Percentiles rank a stretch among this genome's conserved stretches.
Evolutionary conservation across 2,888 invertebrate genomes (phyloP).

Genomic region (Caprella mutica): DNA sequence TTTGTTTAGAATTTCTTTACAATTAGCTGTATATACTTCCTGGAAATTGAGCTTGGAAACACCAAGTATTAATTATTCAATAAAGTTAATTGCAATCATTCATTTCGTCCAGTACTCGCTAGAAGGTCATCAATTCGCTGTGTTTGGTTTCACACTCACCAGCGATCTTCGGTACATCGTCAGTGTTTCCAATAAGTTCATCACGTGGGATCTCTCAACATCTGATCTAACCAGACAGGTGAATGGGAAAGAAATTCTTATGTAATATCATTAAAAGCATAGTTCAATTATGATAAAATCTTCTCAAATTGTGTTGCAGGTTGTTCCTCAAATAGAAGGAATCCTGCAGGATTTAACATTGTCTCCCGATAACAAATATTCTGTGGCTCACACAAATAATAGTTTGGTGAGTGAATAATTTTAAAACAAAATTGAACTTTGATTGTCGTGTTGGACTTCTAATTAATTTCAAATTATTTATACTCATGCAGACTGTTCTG

Average conservation of each 20-base stretch:
- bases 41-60: too few relatives aligned
- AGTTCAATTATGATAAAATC: background rate
- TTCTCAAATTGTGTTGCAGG: background rate
- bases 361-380: constrained; percentile 91
- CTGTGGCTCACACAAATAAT: constrained; percentile 89
- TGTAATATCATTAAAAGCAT: too few relatives aligned
- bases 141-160: constrained; percentile 80
- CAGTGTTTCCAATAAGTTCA: constrained; percentile 89
- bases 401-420: constrained; percentile 60
- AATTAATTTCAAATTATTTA: background rate
- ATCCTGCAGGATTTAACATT: constrained; percentile 89
- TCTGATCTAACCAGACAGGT: constrained; percentile 83
- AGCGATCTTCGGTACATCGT: constrained; percentile 75
- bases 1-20: too few relatives aligned
- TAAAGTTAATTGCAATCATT: too few relatives aligned
- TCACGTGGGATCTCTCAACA: constrained; percentile 92
- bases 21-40: too few relatives aligned
- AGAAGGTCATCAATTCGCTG: constrained; percentile 96
- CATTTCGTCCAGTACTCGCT: constrained; percentile 64
- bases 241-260: too few relatives aligned
- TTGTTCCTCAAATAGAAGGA: constrained; percentile 78
- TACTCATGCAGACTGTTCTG: constrained; percentile 57
- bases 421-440: too few relatives aligned
- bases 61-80: too few relatives aligned
- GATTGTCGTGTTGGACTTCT: too few relatives aligned